phyloP scores from a whole-genome alignment of 2,113 vertebrate species.

The Ursus arctos region DNA sequence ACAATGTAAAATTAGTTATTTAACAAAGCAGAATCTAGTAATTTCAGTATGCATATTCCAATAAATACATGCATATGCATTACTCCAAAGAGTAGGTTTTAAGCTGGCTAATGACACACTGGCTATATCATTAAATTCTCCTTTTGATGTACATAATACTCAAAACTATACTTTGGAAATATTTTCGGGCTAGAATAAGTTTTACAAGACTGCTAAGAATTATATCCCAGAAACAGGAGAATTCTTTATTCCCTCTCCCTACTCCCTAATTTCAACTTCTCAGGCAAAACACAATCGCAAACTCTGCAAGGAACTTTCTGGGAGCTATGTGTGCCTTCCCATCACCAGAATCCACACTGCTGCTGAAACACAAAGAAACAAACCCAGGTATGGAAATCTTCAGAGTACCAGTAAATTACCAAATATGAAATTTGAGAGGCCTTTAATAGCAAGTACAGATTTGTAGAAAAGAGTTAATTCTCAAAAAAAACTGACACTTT shows the following conservation, averaged over 20 bases:
- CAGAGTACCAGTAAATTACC: neutral
- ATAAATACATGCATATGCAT: neutral
- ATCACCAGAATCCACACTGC: neutral
- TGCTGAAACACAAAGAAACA: neutral
- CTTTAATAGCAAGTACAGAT: neutral
- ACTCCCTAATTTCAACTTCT: neutral
- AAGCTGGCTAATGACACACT: neutral
- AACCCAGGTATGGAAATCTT: neutral
- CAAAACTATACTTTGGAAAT: neutral
- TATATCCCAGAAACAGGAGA: neutral
- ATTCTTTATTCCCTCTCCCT: conserved; percentile 10
- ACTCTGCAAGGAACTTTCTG: neutral
- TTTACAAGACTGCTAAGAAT: neutral
- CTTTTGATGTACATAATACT: neutral
- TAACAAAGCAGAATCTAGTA: conserved; percentile 6
- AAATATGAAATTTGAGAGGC: neutral
- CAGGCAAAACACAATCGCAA: neutral
- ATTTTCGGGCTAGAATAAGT: neutral
- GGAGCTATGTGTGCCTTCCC: neutral
- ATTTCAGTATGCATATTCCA: neutral
- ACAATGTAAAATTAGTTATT: conserved; percentile 21
- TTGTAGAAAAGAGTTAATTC: neutral
- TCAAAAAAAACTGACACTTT: neutral
- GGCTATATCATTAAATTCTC: conserved; percentile 8
- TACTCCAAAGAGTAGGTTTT: conserved; percentile 22